Base-by-base conservation (phyloP, 1,140 invertebrate genomes). In the Hyles euphorbiae region DNA sequence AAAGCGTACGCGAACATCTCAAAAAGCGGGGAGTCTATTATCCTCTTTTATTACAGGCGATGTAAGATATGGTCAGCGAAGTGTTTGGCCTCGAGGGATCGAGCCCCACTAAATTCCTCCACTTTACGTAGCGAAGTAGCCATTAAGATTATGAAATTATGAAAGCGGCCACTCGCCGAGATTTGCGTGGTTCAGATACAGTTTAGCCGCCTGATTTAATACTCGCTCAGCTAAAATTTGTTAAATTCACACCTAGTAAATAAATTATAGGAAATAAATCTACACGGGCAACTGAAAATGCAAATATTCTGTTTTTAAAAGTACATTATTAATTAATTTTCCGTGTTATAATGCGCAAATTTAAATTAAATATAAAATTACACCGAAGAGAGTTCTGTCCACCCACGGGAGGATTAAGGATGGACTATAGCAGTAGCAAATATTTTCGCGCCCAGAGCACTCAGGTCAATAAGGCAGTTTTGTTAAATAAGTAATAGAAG, bases 71-170 rank as follows among this genome's bases (percentile, higher is more conserved):
- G 78, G 77, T 76, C 82, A 81, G 73, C 65, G 70, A 71, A 79
- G 76, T 76, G 72, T 74, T 74, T 65, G 62, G 64, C 72, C 72
- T 56, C 68, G 34, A 58, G 72, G 74, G 72, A 74, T 66, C 68
- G 64, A 63, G 66, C 66, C 71, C 64, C 70, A 76, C 76, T 83
- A 83, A 84, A 84, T 74, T 79, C 71, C 63, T 61, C 59, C 74
- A 77, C 75, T 87, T 86, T 86, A 87, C 78, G 80, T 73, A 60
- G 64, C 63, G 65, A 78, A 67, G 65, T 72, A 65, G 61, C 73
- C 72, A 76, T 83, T 83, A 84, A 82, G 77, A 83, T 83, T 84
- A 84, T 79, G 80, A 84, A 84, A 81, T 86, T 84, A 86, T 86
- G 78, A 83, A 77, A 72, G 74, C 68, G 56, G 52, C 78, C 67